These are phyloP conservation scores for Chaetops frenatus DNA, from an alignment of 2,113 vertebrate genomes.

Conservation along the genomic window DNA sequence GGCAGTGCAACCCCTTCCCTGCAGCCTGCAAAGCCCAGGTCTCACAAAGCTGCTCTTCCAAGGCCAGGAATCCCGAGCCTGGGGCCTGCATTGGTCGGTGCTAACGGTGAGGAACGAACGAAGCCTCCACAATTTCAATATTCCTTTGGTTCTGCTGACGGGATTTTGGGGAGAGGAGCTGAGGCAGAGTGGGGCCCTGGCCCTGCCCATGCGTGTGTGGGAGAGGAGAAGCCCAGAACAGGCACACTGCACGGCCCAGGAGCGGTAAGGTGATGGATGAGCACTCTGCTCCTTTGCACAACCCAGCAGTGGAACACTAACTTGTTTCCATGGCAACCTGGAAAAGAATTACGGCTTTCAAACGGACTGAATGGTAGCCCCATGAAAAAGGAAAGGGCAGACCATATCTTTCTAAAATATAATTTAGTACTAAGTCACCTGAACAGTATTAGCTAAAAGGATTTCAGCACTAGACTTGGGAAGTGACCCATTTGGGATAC, in stretches of 20 bases:
- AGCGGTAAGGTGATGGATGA: slow-evolving; percentile 47
- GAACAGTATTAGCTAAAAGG: slow-evolving; percentile 66
- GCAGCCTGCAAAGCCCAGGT: background rate
- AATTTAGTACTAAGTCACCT: slow-evolving; percentile 65
- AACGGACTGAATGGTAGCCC: slow-evolving; percentile 56
- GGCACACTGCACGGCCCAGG: background rate
- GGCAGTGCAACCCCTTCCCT: background rate
- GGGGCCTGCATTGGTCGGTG: background rate
- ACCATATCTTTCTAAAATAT: slow-evolving; percentile 62
- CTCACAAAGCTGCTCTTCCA: background rate
- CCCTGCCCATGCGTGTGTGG: background rate
- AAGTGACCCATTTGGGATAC: slow-evolving; percentile 60
- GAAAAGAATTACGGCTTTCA: slow-evolving; percentile 53
- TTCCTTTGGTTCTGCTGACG: background rate
- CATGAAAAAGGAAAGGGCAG: slow-evolving; percentile 67
- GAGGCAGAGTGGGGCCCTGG: background rate
- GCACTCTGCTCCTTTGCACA: slow-evolving; percentile 18
- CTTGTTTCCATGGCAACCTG: slow-evolving; percentile 64
- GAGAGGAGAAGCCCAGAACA: background rate
- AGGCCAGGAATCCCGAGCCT: background rate
- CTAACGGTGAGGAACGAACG: background rate
- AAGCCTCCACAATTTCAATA: background rate
- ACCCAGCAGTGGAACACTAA: slow-evolving; percentile 41
- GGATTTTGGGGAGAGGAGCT: background rate
- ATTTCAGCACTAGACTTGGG: slow-evolving; percentile 49